A percentile compares a stretch with the other conserved stretches of the same genome.
These are phyloP conservation scores for Ia io DNA, from an alignment of 2,113 vertebrate species.

Conservation along the genomic window DNA sequence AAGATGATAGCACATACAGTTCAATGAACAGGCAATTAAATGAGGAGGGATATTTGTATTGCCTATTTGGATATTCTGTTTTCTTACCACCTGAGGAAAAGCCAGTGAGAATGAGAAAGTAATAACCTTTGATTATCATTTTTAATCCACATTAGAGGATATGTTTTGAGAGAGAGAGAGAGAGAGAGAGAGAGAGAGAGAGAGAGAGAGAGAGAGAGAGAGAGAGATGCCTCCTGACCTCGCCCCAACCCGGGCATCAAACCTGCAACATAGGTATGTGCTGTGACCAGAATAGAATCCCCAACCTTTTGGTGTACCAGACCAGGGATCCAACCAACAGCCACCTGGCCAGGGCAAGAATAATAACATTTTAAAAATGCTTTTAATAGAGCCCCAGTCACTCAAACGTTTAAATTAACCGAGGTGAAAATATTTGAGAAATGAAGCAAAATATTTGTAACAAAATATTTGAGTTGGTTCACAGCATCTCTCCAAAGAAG, in stretches of 20 bases:
- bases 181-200: too few relatives aligned
- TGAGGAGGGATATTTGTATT: background rate
- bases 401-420: background rate
- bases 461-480: background rate
- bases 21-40: background rate
- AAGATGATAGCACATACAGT: background rate
- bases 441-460: constrained; percentile 1
- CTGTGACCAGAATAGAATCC: background rate
- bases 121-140: background rate
- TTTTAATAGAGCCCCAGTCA: background rate
- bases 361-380: background rate
- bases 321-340: background rate
- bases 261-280: background rate
- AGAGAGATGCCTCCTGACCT: background rate
- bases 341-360: background rate
- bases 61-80: background rate
- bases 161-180: background rate
- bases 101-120: background rate
- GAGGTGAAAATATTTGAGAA: constrained; percentile 21
- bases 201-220: too few relatives aligned
- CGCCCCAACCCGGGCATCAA: background rate
- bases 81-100: constrained; percentile 13
- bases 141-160: background rate
- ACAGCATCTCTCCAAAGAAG: background rate
- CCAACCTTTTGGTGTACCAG: background rate